These are phyloP conservation scores for Drosophila sordidula DNA, from an alignment of 2,888 invertebrate species.

Conservation along the genomic window DNA sequence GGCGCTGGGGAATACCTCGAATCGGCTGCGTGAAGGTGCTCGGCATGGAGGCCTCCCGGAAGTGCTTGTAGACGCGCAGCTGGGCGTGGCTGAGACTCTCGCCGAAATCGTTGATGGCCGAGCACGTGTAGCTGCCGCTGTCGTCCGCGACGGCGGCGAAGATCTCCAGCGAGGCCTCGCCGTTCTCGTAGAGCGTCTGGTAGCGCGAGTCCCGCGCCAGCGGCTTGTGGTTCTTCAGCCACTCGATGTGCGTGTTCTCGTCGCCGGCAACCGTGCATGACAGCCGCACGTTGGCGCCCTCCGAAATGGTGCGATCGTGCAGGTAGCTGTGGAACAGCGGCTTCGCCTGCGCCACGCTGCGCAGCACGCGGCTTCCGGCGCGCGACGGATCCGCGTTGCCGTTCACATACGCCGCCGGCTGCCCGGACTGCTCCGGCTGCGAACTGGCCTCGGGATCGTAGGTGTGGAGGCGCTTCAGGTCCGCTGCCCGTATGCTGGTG, in stretches of 20 bases:
- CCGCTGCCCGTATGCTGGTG: constrained; percentile 87
- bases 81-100: constrained; percentile 89
- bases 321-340: constrained; percentile 92
- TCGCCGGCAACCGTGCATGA: constrained; percentile 90
- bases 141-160: constrained; percentile 89
- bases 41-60: constrained; percentile 89
- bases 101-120: constrained; percentile 91
- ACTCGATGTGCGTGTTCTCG: constrained; percentile 88
- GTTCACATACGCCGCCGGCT: constrained; percentile 38
- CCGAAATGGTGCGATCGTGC: constrained; percentile 91
- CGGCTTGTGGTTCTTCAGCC: constrained; percentile 90
- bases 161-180: constrained; percentile 91
- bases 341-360: constrained; percentile 67
- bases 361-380: constrained; percentile 55
- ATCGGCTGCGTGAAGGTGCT: constrained; percentile 91
- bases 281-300: constrained; percentile 90
- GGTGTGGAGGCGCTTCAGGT: constrained; percentile 75
- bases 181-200: constrained; percentile 87
- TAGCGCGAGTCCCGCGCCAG: constrained; percentile 87
- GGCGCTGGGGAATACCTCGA: constrained; percentile 86
- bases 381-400: constrained; percentile 52
- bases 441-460: constrained; percentile 32
- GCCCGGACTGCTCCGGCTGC: constrained; percentile 3
- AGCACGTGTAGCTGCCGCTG: constrained; percentile 92
- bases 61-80: constrained; percentile 90